phyloP scores from a whole-genome alignment of 2,797 vertebrate genomes.

The Lepus oiostolus region DNA sequence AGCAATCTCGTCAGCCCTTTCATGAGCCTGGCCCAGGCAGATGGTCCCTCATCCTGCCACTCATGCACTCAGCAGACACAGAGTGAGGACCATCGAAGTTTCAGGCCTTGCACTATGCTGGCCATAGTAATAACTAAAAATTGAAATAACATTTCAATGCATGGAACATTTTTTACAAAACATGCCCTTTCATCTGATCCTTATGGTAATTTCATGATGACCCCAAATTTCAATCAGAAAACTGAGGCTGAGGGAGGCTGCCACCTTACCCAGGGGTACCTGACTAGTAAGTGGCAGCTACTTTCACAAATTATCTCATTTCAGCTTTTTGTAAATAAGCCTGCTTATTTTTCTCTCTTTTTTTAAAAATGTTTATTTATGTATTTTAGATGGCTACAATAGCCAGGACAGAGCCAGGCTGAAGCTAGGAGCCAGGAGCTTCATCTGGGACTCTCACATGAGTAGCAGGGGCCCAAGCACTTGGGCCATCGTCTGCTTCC shows the following conservation, averaged over 20 bases:
- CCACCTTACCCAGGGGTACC: background rate
- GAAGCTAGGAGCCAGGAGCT: too few species aligned
- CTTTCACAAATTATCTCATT: background rate
- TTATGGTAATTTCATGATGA: background rate
- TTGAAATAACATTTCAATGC: background rate
- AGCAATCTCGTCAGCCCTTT: background rate
- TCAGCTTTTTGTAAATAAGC: too few species aligned
- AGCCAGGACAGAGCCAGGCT: too few species aligned
- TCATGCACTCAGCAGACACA: background rate
- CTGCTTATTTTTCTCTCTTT: too few species aligned
- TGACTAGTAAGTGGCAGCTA: background rate
- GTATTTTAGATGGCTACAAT: too few species aligned
- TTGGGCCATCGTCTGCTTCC: too few species aligned
- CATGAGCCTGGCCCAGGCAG: background rate
- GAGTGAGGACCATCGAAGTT: background rate
- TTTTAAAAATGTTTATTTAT: too few species aligned
- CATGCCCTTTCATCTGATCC: background rate
- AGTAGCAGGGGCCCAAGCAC: too few species aligned
- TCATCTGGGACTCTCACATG: too few species aligned
- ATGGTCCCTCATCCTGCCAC: background rate
- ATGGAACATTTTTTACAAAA: background rate
- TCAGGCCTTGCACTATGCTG: background rate
- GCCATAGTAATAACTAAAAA: background rate
- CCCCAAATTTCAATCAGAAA: conserved; percentile 1
- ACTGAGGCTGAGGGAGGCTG: background rate